A percentile compares a stretch with the other conserved stretches of the same genome.
Evolutionary conservation across 1,140 invertebrate genomes (phyloP).

Genomic region (Paralvinella palmiformis): DNA sequence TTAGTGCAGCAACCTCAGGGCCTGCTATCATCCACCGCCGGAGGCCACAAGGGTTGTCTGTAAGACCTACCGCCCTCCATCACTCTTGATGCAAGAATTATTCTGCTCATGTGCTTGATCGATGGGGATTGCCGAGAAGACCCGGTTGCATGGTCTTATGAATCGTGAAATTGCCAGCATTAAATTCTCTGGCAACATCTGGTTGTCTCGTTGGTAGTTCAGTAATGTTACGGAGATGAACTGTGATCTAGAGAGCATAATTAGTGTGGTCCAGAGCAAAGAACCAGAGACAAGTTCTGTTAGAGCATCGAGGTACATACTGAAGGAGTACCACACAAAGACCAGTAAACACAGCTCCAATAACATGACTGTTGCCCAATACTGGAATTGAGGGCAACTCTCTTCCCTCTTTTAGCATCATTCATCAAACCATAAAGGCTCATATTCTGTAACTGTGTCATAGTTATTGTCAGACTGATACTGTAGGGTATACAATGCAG

Average conservation of each 20-base stretch:
- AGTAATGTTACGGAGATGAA: slow-evolving; percentile 21
- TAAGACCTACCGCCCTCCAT: slow-evolving; percentile 31
- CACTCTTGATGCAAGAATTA: slow-evolving; percentile 30
- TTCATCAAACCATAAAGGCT: neutral
- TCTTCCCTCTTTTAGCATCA: neutral
- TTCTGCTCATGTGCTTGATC: slow-evolving; percentile 33
- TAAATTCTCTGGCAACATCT: slow-evolving; percentile 7
- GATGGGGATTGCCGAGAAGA: slow-evolving; percentile 25
- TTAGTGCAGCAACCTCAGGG: slow-evolving; percentile 22
- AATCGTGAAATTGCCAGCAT: slow-evolving; percentile 17
- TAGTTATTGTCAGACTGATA: neutral
- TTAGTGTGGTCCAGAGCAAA: slow-evolving; percentile 18
- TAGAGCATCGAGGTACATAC: neutral
- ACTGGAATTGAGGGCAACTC: neutral
- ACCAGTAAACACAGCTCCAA: neutral
- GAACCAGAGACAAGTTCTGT: slow-evolving; percentile 22
- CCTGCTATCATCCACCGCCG: slow-evolving; percentile 31
- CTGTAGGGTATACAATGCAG: neutral
- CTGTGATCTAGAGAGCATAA: slow-evolving; percentile 22
- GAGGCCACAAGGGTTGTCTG: slow-evolving; percentile 28
- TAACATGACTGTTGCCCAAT: neutral
- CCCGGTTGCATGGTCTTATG: slow-evolving; percentile 18
- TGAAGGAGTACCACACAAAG: neutral
- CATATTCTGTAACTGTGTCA: no score
- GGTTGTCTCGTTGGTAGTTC: neutral